These are phyloP conservation scores for Hiodon tergisus DNA, from an alignment of 2,113 vertebrate species.

Conservation along the genomic window DNA sequence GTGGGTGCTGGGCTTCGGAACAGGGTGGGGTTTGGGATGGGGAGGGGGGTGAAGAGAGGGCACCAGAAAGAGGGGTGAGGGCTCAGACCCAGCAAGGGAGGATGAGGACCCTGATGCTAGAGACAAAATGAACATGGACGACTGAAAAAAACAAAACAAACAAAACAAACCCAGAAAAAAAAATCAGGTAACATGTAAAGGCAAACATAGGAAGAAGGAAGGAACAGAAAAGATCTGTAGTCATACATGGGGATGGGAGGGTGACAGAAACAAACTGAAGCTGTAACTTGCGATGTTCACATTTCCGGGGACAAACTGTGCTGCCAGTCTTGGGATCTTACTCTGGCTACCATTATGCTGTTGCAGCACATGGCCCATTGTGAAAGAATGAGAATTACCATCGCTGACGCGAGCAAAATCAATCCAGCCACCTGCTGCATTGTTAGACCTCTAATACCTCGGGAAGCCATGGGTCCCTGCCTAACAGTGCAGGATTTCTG, in stretches of 20 bases:
- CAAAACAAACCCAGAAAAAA: conserved; percentile 25
- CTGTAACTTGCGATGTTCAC: not conserved
- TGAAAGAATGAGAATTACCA: not conserved
- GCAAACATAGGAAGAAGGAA: conserved; percentile 13
- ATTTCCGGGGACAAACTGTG: not conserved
- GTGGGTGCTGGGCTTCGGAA: conserved; percentile 68
- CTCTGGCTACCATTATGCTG: not conserved
- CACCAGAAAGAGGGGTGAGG: conserved; percentile 73
- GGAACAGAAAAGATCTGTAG: not conserved
- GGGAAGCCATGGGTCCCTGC: too few relatives aligned
- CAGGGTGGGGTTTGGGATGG: conserved; percentile 69
- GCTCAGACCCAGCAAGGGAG: conserved; percentile 80
- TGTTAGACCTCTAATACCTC: too few relatives aligned
- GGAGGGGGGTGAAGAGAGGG: conserved; percentile 69
- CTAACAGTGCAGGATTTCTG: too few relatives aligned
- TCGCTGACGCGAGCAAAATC: not conserved
- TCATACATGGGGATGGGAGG: conserved; percentile 24
- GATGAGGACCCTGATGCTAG: conserved; percentile 85
- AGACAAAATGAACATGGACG: conserved; percentile 62
- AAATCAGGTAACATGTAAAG: conserved; percentile 20
- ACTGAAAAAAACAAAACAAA: conserved; percentile 35
- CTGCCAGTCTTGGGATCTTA: not conserved
- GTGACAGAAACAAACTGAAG: not conserved
- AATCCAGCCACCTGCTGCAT: not conserved
- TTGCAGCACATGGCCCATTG: not conserved